Percentiles rank a stretch among this genome's conserved stretches.
phyloP scores from a whole-genome alignment of 2,888 invertebrate species.

The Eudasyphora cyanicolor region DNA sequence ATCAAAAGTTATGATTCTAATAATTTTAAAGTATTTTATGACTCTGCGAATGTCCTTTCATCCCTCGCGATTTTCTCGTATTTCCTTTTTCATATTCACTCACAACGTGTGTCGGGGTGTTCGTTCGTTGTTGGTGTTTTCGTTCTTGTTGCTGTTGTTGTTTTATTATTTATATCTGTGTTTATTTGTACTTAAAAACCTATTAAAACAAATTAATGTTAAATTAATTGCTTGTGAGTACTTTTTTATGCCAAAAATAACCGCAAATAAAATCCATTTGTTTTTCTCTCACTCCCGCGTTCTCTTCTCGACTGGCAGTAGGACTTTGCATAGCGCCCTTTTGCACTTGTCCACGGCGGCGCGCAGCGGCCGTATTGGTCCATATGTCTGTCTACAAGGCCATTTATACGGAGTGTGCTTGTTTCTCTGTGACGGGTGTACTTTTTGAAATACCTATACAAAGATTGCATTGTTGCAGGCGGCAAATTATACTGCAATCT shows the following conservation, averaged over 20 bases:
- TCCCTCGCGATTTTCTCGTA: too few species aligned
- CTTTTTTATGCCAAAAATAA: conserved; percentile 64
- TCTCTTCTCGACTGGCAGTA: not conserved
- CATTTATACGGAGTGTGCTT: conserved; percentile 37
- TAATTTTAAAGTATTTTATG: conserved; percentile 26
- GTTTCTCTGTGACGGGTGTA: conserved; percentile 14
- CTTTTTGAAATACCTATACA: conserved; percentile 59
- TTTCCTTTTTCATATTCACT: too few species aligned
- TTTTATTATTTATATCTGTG: conserved; percentile 57
- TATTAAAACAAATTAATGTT: conserved; percentile 66
- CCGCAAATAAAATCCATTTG: conserved; percentile 66
- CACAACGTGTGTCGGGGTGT: not conserved
- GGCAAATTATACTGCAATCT: conserved; percentile 11
- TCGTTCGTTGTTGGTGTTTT: not conserved
- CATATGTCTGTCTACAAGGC: conserved; percentile 51
- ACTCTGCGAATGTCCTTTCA: not conserved
- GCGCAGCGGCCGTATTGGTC: not conserved
- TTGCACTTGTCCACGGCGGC: not conserved
- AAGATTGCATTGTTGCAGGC: conserved; percentile 35
- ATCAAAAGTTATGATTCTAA: conserved; percentile 29
- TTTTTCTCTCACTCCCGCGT: conserved; percentile 12
- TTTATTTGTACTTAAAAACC: conserved; percentile 64
- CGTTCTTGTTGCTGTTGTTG: conserved; percentile 28
- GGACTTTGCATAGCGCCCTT: not conserved
- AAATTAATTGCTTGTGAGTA: conserved; percentile 67